Conservation (phyloP, 1,140 invertebrate species). For the Dendrolimus punctatus region DNA sequence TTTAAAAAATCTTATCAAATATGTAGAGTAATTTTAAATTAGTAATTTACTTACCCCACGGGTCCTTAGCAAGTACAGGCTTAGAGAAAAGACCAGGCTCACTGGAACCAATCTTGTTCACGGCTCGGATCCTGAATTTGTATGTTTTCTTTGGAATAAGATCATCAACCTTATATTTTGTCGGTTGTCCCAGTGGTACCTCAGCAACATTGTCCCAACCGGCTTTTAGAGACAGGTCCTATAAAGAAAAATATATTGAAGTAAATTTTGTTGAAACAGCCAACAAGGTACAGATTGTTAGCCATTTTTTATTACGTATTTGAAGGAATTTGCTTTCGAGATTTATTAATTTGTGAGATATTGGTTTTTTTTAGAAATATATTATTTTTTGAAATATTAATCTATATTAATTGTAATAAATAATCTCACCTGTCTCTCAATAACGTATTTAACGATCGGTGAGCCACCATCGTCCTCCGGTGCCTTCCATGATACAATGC, state of each 20-base stretch:
- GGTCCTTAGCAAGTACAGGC: constrained; percentile 95
- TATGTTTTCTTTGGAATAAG: constrained; percentile 90
- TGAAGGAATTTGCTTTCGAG: too few species aligned
- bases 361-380: too few species aligned
- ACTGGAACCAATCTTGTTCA: constrained; percentile 92
- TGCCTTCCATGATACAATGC: constrained; percentile 92
- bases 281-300: too few species aligned
- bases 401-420: background rate
- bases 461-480: constrained; percentile 95
- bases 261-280: background rate
- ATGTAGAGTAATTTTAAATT: background rate
- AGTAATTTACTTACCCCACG: constrained; percentile 84
- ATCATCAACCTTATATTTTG: constrained; percentile 89
- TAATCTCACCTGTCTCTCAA: constrained; percentile 90
- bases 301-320: too few species aligned
- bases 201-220: constrained; percentile 91
- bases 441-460: constrained; percentile 91
- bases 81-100: constrained; percentile 91
- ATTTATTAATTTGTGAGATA: too few species aligned
- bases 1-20: background rate
- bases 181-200: constrained; percentile 77
- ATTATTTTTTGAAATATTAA: too few species aligned
- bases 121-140: constrained; percentile 95
- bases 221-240: constrained; percentile 73
- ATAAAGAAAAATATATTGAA: constrained; percentile 7